These are phyloP conservation scores for Neoarius graeffei DNA, from an alignment of 2,113 vertebrate genomes.

Conservation along the genomic window DNA sequence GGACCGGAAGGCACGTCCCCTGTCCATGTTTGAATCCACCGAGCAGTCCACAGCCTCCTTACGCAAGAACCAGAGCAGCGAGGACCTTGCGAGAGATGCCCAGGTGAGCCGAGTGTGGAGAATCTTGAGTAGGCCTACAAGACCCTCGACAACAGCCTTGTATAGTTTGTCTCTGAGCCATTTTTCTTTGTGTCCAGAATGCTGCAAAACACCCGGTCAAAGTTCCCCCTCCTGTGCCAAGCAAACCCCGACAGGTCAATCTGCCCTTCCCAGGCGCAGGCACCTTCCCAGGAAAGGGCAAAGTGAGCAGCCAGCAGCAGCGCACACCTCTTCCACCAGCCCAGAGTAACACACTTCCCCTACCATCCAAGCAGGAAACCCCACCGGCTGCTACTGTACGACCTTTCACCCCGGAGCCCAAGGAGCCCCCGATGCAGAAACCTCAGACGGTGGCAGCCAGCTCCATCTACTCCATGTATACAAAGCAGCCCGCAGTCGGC, in stretches of 20 bases:
- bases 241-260: conserved; percentile 89
- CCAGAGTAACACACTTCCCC: conserved; percentile 79
- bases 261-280: conserved; percentile 74
- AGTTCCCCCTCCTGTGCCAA: conserved; percentile 93
- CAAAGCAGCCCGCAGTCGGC: conserved; percentile 80
- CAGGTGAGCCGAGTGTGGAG: conserved; percentile 74
- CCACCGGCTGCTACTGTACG: conserved; percentile 90
- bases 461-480: conserved; percentile 98
- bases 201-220: conserved; percentile 81
- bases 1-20: conserved; percentile 86
- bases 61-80: conserved; percentile 95
- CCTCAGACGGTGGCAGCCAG: conserved; percentile 87
- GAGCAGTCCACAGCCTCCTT: conserved; percentile 76
- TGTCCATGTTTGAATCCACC: conserved; percentile 90
- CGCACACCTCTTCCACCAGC: conserved; percentile 63
- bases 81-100: conserved; percentile 87
- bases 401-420: conserved; percentile 90
- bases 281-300: conserved; percentile 78
- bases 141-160: neutral
- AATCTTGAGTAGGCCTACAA: neutral
- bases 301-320: conserved; percentile 71
- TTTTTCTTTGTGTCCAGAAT: conserved; percentile 69
- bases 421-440: conserved; percentile 78
- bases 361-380: conserved; percentile 85
- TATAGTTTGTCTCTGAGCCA: neutral